Evolutionary conservation across 2,888 invertebrate genomes (phyloP).

Genomic region (Sipha maydis): DNA sequence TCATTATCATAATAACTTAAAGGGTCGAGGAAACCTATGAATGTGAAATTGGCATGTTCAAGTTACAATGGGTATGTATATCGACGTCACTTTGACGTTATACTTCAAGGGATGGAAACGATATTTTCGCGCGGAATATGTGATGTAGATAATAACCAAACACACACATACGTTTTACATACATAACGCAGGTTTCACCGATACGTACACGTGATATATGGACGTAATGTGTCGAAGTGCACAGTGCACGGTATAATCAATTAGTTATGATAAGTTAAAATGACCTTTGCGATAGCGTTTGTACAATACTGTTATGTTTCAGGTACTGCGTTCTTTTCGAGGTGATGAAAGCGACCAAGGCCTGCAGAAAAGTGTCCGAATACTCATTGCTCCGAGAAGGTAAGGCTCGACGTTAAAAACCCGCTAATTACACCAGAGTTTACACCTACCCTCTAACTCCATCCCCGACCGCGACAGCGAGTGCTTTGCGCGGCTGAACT

Average conservation of each 20-base stretch:
- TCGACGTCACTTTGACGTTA: background rate
- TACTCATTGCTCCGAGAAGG: conserved; percentile 81
- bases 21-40: conserved; percentile 32
- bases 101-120: background rate
- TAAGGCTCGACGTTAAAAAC: conserved; percentile 67
- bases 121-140: background rate
- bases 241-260: too few relatives aligned
- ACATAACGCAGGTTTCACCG: background rate
- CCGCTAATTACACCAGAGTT: conserved; percentile 37
- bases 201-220: background rate
- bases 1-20: conserved; percentile 45
- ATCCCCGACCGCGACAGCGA: background rate
- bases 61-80: background rate
- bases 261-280: background rate
- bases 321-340: conserved; percentile 90
- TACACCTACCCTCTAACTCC: background rate
- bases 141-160: background rate
- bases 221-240: background rate
- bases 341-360: conserved; percentile 83
- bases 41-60: conserved; percentile 25
- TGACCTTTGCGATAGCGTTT: background rate
- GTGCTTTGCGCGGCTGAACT: conserved; percentile 66
- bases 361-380: conserved; percentile 80
- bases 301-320: conserved; percentile 65
- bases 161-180: background rate